Evolutionary conservation across 2,797 vertebrate genomes (phyloP), one percentile per base, ranked within the genome.

Genomic region (Neomorphus geoffroyi): DNA sequence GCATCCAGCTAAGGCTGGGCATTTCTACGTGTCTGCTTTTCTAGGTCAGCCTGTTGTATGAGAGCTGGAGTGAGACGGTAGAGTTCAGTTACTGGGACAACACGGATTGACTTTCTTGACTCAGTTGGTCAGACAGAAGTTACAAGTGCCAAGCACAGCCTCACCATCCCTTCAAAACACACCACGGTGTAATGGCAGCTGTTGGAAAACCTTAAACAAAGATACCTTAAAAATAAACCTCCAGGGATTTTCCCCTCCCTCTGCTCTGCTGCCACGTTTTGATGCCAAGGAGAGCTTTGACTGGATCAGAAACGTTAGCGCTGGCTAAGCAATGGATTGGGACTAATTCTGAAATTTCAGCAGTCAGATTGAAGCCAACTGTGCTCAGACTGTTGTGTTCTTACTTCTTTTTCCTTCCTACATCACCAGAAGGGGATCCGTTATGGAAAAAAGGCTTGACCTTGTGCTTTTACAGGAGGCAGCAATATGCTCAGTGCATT

Each of bases 31-130:
- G 45, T 56, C 92, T 75, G 85, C 86, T 80, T 96, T 97, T 93
- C 93, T 95, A 80, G 96, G 96, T 95, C 94, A 96, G 80, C 35
- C 72, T 26, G 51, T 67, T 46, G 61, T 39, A 70, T 9, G n/a
- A 61, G 65, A 77, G 73, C 51, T 6, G 87, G 79, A 79, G 46
- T 71, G 72, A 80, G 81, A 84, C 27, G 66, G 89, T 17, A 8
- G 56, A 73, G 50, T 45, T 96, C 22, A 65, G 83, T 33, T 57
- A 32, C 85, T 86, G 22, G 79, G 93, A 74, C 81, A 80, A 58
- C 53, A 46, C 3, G 11, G 88, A 37, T 3, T 50, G 64, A 78
- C 81, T 75, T 48, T 46, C 48, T 62, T 60, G 67, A 90, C 66
- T 79, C 80, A 50, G 77, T 10, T 48, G 15, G 23, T 67, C 69